phyloP scores from a whole-genome alignment of 2,797 vertebrate genomes.

The Rhyacichthys aspro region DNA sequence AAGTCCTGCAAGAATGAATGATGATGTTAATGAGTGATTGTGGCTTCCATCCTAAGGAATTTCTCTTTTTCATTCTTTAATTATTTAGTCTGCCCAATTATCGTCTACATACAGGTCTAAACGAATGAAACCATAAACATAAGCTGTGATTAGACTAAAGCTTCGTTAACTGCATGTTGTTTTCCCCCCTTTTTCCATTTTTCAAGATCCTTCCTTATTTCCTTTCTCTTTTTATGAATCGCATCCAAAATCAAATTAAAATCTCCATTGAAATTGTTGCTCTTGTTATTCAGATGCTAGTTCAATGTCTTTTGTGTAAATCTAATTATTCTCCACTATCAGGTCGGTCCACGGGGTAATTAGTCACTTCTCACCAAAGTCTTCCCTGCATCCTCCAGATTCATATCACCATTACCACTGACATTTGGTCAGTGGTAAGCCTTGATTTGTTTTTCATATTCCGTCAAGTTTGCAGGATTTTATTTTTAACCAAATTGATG shows the following conservation, averaged over 20 bases:
- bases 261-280: conserved; percentile 72
- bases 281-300: conserved; percentile 78
- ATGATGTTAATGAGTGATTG: too few species aligned
- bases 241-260: conserved; percentile 75
- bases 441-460: conserved; percentile 13
- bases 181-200: not conserved
- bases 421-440: conserved; percentile 50
- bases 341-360: conserved; percentile 76
- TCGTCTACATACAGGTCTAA: not conserved
- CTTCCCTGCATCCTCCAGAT: conserved; percentile 70
- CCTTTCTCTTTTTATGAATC: conserved; percentile 53
- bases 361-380: conserved; percentile 78
- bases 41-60: too few species aligned
- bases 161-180: not conserved
- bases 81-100: too few species aligned
- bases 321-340: conserved; percentile 80
- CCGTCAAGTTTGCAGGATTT: conserved; percentile 23
- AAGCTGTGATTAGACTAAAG: not conserved
- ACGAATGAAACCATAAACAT: not conserved
- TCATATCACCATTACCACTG: conserved; percentile 70
- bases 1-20: too few species aligned
- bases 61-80: too few species aligned
- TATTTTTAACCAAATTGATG: conserved; percentile 32
- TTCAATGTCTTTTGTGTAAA: conserved; percentile 73
- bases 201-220: conserved; percentile 48